Percentiles rank a stretch among this genome's conserved stretches.
Conservation (phyloP, 2,797 vertebrate genomes). For the Epinephelus malabaricus region DNA sequence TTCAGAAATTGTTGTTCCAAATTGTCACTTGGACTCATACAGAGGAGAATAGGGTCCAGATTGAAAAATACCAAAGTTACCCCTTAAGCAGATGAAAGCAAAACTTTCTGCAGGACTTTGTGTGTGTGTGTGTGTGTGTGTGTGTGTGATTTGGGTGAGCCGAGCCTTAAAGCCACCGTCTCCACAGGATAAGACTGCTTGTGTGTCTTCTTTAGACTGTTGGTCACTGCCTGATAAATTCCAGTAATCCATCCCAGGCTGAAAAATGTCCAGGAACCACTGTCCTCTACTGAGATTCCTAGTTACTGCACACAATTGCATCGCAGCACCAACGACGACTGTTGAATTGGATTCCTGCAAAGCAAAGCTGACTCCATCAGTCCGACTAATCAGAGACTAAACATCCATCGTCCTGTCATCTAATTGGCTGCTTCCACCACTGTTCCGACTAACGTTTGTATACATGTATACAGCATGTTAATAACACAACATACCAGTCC, state of each 20-base stretch:
- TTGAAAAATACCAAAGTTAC: too few species aligned
- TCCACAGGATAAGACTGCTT: not conserved
- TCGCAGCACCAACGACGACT: constrained; percentile 12
- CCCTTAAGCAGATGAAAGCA: constrained; percentile 1
- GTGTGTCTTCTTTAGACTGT: constrained; percentile 2
- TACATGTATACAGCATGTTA: constrained; percentile 55
- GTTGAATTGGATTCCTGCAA: constrained; percentile 37
- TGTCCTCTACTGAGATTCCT: not conserved
- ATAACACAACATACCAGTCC: constrained; percentile 52
- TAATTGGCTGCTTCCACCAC: constrained; percentile 65
- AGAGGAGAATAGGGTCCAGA: too few species aligned
- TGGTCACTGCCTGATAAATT: constrained; percentile 7
- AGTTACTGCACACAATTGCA: not conserved
- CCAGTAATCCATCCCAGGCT: not conserved
- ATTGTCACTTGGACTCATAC: too few species aligned
- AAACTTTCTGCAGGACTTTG: not conserved
- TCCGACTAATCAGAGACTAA: constrained; percentile 60
- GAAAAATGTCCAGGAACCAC: constrained; percentile 20
- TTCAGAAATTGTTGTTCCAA: too few species aligned
- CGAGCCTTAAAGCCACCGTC: not conserved
- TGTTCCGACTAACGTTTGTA: constrained; percentile 62
- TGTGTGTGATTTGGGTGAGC: constrained; percentile 17
- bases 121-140: too few species aligned
- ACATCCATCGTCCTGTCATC: constrained; percentile 68
- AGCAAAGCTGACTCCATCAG: constrained; percentile 52